These are phyloP conservation scores for Calypte anna DNA, from an alignment of 2,113 vertebrate species.

Conservation along the genomic window DNA sequence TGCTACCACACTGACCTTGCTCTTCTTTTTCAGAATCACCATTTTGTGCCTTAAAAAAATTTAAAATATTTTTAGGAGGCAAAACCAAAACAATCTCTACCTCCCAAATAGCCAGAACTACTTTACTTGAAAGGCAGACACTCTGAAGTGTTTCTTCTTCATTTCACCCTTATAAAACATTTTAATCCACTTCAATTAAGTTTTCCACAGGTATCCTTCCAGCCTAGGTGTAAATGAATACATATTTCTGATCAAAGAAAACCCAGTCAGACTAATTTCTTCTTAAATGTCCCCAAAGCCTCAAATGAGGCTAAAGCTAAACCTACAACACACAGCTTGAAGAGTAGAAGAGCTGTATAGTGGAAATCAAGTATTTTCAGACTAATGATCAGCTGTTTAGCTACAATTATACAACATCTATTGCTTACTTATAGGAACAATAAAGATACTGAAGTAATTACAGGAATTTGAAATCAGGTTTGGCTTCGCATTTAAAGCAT, in stretches of 20 bases:
- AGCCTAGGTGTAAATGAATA: background rate
- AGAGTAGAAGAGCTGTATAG: background rate
- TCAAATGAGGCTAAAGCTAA: background rate
- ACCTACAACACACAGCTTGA: background rate
- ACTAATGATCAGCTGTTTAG: background rate
- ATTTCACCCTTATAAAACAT: background rate
- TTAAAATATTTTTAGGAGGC: background rate
- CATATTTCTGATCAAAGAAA: background rate
- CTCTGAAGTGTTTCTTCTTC: background rate
- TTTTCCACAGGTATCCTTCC: background rate
- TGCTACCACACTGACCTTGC: background rate
- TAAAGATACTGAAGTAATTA: background rate
- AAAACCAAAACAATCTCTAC: background rate
- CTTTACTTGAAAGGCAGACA: background rate
- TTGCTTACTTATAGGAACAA: background rate
- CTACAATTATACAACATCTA: background rate
- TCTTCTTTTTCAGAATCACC: slow-evolving; percentile 71
- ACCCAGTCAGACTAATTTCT: background rate
- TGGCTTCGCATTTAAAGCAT: background rate
- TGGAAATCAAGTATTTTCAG: background rate
- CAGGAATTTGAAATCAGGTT: background rate
- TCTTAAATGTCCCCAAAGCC: background rate
- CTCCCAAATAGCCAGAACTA: background rate
- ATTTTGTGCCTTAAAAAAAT: slow-evolving; percentile 78
- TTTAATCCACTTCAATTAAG: background rate